Evolutionary conservation across 2,797 vertebrate genomes (phyloP).

Genomic region (Nasua narica): DNA sequence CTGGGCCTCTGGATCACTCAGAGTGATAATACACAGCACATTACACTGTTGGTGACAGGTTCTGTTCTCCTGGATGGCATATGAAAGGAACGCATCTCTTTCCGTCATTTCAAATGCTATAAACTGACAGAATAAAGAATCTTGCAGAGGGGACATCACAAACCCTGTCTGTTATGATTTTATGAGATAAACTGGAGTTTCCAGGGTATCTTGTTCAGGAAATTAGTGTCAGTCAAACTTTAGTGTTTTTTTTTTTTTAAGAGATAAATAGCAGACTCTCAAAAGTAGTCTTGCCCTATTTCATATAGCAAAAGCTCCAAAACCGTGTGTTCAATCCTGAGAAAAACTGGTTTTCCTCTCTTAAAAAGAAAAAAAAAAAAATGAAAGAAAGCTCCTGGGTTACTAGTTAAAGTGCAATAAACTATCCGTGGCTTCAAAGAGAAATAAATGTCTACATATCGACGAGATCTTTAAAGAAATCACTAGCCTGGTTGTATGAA

Average conservation of each 20-base stretch:
- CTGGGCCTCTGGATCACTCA: conserved; percentile 93
- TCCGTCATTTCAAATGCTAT: conserved; percentile 96
- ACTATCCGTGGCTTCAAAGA: not conserved
- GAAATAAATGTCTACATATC: not conserved
- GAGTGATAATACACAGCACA: conserved; percentile 94
- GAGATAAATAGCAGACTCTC: conserved; percentile 88
- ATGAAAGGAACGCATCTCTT: conserved; percentile 90
- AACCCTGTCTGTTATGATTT: conserved; percentile 98
- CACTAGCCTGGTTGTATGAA: not conserved
- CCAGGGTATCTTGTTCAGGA: conserved; percentile 93
- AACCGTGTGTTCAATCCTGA: conserved; percentile 54
- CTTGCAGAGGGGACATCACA: conserved; percentile 92
- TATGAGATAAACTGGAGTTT: conserved; percentile 92
- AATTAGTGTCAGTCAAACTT: conserved; percentile 99
- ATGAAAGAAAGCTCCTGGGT: not conserved
- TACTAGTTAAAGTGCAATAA: conserved; percentile 20
- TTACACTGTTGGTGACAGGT: conserved; percentile 94
- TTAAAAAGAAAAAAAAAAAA: conserved; percentile 67
- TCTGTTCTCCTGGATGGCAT: conserved; percentile 91
- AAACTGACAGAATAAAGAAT: conserved; percentile 96
- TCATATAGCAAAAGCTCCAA: conserved; percentile 46
- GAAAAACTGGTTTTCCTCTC: not conserved
- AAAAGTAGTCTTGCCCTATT: conserved; percentile 77
- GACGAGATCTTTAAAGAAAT: not conserved
- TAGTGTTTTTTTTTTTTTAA: conserved; percentile 75